Evolutionary conservation across 2,888 invertebrate species (phyloP).

Genomic region (Drosophila crucigera): DNA sequence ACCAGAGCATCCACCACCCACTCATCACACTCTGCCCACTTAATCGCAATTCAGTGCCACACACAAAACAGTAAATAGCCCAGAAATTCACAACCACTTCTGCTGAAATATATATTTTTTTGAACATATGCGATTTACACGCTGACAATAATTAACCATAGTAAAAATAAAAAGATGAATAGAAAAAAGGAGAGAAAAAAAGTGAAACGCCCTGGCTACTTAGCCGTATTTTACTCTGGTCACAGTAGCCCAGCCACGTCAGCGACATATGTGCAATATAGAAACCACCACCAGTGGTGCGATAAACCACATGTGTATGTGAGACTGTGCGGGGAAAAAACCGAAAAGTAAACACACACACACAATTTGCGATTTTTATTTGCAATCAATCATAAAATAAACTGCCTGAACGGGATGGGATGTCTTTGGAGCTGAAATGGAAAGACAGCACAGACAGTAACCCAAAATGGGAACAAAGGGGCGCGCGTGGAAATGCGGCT

Average conservation of each 20-base stretch:
- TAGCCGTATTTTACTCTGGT: constrained; percentile 34
- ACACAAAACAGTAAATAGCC: constrained; percentile 9
- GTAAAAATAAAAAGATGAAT: constrained; percentile 42
- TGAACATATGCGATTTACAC: constrained; percentile 71
- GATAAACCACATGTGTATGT: constrained; percentile 31
- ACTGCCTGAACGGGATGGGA: constrained; percentile 53
- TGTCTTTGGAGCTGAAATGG: constrained; percentile 32
- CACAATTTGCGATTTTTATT: constrained; percentile 80
- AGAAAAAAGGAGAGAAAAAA: constrained; percentile 20
- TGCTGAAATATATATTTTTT: constrained; percentile 45
- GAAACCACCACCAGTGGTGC: constrained; percentile 53
- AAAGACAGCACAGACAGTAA: neutral
- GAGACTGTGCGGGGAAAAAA: constrained; percentile 54
- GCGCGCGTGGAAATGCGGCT: constrained; percentile 77
- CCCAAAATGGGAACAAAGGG: constrained; percentile 56
- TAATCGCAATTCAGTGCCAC: constrained; percentile 9
- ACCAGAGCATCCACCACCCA: neutral
- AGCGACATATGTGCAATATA: constrained; percentile 71
- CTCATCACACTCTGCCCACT: neutral
- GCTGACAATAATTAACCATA: constrained; percentile 71
- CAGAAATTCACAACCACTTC: constrained; percentile 15
- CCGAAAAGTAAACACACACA: constrained; percentile 73
- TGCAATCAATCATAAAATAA: constrained; percentile 81
- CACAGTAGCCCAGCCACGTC: constrained; percentile 64
- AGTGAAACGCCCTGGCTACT: constrained; percentile 48